Base-by-base conservation (phyloP, 2,797 vertebrate species). In the Urocyon cinereoargenteus region DNA sequence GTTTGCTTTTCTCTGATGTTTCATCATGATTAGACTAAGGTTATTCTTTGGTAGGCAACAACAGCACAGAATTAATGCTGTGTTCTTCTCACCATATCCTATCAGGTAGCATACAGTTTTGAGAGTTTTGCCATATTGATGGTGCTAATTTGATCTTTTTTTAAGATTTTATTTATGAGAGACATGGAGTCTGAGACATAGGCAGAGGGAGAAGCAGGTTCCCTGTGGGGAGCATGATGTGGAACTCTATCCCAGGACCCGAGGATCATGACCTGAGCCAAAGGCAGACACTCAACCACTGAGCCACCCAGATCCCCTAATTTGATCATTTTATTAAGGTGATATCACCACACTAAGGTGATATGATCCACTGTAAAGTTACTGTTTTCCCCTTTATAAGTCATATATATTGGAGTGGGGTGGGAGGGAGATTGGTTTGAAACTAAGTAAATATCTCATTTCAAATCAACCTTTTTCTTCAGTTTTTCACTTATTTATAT, bases 401-500 rank as follows among this genome's bases (percentile, higher is more conserved):
- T 86, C 8, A 21, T 36, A 64, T 36, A 22, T 40, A n/a, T 70
- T 92, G 73, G 36, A 24, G 24, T 73, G 45, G 36, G 28, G 24
- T 73, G 45, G 36, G 11, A 1, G 62, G 86, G 94, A 57, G 64
- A 68, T 5, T 93, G 16, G 21, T 86, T 96, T 73, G 49, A 89
- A 68, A 64, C n/a, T 75, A 31, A 84, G 31, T 79, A 66, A 84
- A 57, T 66, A 18, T 16, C 18, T 22, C 31, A 57, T 75, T 73
- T 22, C 24, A 73, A 45, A 55, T 55, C 22, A 82, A 64, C 53
- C 10, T 94, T 73, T 51, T 6, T 85, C 34, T 75, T 91, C 87
- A 49, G 59, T 61, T 79, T 86, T 86, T 51, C 21, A 84, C 59
- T 62, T 82, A 83, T 82, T 94, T 95, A 53, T 83, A 61, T 49